Evolutionary conservation across 2,888 invertebrate genomes (phyloP).

Genomic region (Leptopterna dolabrata): DNA sequence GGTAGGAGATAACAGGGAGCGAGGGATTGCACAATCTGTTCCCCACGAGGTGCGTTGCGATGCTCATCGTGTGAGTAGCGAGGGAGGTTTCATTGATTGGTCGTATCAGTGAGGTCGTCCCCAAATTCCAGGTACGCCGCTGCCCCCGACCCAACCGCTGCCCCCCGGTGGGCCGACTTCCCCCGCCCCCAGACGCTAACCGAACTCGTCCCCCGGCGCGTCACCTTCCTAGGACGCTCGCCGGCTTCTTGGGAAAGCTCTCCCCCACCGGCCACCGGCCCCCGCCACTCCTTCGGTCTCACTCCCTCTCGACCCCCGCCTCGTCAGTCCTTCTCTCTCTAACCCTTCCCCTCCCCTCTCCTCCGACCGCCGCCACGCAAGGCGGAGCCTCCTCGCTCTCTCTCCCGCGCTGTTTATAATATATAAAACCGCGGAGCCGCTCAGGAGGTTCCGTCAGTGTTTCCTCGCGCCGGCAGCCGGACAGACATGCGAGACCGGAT

Average conservation of each 20-base stretch:
- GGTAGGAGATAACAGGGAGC: no score
- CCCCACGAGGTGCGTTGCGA: not conserved
- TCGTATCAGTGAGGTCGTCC: slow-evolving; percentile 4
- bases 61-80: not conserved
- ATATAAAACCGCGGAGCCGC: slow-evolving; percentile 28
- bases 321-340: not conserved
- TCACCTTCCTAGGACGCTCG: slow-evolving; percentile 28
- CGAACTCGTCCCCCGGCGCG: not conserved
- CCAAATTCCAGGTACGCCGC: not conserved
- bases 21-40: not conserved
- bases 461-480: slow-evolving; percentile 36
- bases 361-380: not conserved
- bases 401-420: slow-evolving; percentile 25
- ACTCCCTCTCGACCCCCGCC: slow-evolving; percentile 6
- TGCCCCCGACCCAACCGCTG: not conserved
- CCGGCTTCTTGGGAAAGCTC: slow-evolving; percentile 46
- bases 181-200: not conserved
- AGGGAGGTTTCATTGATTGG: not conserved
- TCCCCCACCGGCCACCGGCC: not conserved
- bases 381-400: slow-evolving; percentile 16
- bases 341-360: not conserved
- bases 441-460: slow-evolving; percentile 25
- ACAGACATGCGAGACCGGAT: slow-evolving; percentile 43
- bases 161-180: not conserved
- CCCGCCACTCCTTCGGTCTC: not conserved